Evolutionary conservation across 2,113 vertebrate species (phyloP).

Genomic region (Tyrannus savana): DNA sequence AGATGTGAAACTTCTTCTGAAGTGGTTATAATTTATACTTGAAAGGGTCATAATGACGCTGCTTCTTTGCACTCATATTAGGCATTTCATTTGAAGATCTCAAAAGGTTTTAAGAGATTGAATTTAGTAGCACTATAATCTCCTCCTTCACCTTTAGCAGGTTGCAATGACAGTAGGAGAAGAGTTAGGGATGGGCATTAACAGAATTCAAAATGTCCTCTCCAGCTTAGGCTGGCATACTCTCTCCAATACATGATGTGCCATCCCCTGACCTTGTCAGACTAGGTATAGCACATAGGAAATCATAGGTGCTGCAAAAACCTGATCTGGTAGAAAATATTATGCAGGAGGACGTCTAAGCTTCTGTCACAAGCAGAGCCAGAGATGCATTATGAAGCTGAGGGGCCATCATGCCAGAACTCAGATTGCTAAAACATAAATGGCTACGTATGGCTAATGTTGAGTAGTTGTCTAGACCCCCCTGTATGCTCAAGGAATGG

Average conservation of each 20-base stretch:
- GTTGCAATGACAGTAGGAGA: neutral
- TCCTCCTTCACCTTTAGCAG: neutral
- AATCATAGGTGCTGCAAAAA: neutral
- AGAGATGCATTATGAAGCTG: neutral
- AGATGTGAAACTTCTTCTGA: neutral
- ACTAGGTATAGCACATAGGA: neutral
- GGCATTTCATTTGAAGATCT: neutral
- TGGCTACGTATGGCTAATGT: neutral
- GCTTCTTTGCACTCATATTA: neutral
- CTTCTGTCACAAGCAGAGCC: neutral
- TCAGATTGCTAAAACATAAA: neutral
- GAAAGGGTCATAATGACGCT: neutral
- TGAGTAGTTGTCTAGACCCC: neutral
- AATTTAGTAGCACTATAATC: neutral
- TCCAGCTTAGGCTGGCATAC: neutral
- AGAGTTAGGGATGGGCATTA: neutral
- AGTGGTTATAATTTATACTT: neutral
- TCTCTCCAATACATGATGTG: neutral
- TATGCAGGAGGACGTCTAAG: neutral
- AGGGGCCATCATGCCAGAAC: accelerated
- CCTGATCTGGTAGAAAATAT: neutral
- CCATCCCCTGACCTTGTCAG: neutral
- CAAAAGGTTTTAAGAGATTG: neutral
- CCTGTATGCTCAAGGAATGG: neutral
- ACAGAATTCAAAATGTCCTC: neutral